Conservation (phyloP, 2,888 invertebrate genomes). For the Plagodis dolabraria region DNA sequence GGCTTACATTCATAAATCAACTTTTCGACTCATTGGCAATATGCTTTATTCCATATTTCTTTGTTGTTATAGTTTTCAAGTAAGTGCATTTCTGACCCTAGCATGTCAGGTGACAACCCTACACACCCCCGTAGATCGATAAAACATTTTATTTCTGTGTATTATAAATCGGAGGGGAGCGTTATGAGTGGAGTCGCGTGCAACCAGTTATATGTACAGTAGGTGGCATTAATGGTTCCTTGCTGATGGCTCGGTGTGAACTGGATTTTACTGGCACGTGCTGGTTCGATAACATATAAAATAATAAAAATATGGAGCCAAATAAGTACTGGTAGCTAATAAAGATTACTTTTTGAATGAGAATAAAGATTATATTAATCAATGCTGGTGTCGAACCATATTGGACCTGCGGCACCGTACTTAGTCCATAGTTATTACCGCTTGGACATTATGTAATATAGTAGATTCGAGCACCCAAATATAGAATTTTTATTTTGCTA, state of each 20-base stretch:
- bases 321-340: no score
- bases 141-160: conserved; percentile 67
- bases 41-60: background rate
- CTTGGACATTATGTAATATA: no score
- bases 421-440: no score
- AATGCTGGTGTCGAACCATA: no score
- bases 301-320: no score
- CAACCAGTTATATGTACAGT: conserved; percentile 55
- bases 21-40: no score
- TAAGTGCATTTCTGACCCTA: background rate
- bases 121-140: conserved; percentile 55
- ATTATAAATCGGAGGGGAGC: conserved; percentile 68
- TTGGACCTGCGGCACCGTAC: no score
- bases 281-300: no score
- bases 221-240: conserved; percentile 28
- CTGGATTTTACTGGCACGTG: conserved; percentile 22
- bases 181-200: conserved; percentile 74
- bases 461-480: no score
- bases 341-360: no score
- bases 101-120: conserved; percentile 32
- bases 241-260: conserved; percentile 23
- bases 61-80: background rate
- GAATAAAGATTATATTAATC: no score
- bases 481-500: no score
- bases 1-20: background rate